Evolutionary conservation across 2,113 vertebrate species (phyloP), one percentile per base, ranked within the genome.

Genomic region (Eleginops maclovinus): DNA sequence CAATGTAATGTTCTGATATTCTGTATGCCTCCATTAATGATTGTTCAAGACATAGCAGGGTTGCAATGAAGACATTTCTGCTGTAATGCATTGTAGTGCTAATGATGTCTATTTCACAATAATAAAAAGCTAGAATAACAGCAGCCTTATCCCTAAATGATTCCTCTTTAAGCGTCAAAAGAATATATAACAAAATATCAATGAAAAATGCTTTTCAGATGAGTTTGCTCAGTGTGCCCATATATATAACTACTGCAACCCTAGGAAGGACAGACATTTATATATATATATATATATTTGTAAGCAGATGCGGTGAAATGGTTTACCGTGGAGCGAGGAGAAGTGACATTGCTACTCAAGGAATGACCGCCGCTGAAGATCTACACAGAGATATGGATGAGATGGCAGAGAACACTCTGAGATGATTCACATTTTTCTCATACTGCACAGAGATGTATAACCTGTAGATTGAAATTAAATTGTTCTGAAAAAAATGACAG

Each of bases 281-380:
- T 36, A 36, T 36, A 36, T 36, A 8, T 36, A 7, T 36, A 36
- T 36, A 8, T 8, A 36, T 10, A 8, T 56, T 50, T 10, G 46
- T n/a, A 79, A 84, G 67, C 63, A 70, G 69, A 66, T 59, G 79
- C 75, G 77, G 66, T 86, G 92, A 85, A 60, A 85, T 86, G 71
- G 81, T 95, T 99, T 98, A 98, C 97, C 96, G 47, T 96, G 76
- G 94, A 96, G 87, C 95, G 96, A 68, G 96, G 95, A 65, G 95
- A 84, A 4, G 96, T 95, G 69, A 94, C 87, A 90, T 91, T 96
- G 94, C 94, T 96, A 94, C 93, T 93, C 75, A 93, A 62, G 91
- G 95, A 96, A 87, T 91, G 90, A 79, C 95, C 89, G 81, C 96
- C 94, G 83, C 90, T 94, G 94, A 94, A 93, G 91, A 97, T 95